Conservation (phyloP, 2,888 invertebrate species). For the Lithophane leautieri region DNA sequence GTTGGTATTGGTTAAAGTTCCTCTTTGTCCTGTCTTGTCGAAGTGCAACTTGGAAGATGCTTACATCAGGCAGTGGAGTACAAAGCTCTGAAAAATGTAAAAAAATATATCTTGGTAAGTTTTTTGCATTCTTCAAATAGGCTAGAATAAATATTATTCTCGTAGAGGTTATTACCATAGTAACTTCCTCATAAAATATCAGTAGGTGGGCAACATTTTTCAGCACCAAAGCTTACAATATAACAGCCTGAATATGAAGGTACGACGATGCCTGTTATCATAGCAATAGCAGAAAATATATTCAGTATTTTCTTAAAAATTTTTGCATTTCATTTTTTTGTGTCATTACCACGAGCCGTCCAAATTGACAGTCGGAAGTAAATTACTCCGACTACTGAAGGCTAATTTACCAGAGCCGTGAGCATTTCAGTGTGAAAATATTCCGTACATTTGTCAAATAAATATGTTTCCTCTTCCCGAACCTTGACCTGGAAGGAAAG, state of each 20-base stretch:
- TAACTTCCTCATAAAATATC: not conserved
- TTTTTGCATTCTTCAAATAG: not conserved
- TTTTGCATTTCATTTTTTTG: conserved; percentile 41
- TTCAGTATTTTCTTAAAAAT: conserved; percentile 26
- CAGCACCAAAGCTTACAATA: not conserved
- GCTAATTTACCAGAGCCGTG: conserved; percentile 27
- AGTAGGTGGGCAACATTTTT: not conserved
- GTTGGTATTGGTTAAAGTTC: no score
- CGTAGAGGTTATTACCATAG: not conserved
- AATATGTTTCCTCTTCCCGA: conserved; percentile 8
- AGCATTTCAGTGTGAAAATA: conserved; percentile 15
- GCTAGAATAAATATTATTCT: not conserved
- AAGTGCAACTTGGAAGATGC: not conserved
- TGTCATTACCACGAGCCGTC: conserved; percentile 41
- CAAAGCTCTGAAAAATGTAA: not conserved
- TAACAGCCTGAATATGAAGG: conserved; percentile 9
- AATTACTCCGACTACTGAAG: conserved; percentile 37
- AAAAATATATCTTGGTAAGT: not conserved
- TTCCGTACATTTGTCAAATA: conserved; percentile 27
- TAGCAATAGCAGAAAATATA: conserved; percentile 3
- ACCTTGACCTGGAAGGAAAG: not conserved
- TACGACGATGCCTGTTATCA: not conserved
- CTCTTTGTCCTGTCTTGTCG: no score
- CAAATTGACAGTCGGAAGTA: conserved; percentile 40
- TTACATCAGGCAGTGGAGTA: not conserved